Conservation (phyloP, 2,797 vertebrate species). For the Sebastes alutus region DNA sequence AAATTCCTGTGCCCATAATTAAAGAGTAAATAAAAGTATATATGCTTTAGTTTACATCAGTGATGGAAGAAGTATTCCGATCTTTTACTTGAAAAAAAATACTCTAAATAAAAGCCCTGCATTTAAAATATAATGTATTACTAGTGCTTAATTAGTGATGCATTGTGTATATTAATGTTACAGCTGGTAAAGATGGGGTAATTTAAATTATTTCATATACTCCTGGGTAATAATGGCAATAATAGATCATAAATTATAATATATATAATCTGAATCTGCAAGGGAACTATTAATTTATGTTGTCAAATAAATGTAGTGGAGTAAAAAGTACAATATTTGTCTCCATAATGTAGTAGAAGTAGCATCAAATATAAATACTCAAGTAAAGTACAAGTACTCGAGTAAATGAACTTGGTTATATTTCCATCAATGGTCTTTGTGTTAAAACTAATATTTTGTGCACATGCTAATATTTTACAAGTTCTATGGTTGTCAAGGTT, state of each 20-base stretch:
- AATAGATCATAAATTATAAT: too few species aligned
- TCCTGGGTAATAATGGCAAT: too few species aligned
- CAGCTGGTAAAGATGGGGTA: neutral
- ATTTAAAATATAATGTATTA: too few species aligned
- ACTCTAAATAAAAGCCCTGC: too few species aligned
- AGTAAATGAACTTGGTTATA: neutral
- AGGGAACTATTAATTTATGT: neutral
- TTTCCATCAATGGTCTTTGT: too few species aligned
- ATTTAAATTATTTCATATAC: too few species aligned
- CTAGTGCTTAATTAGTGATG: too few species aligned
- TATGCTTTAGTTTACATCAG: neutral
- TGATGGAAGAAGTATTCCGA: neutral
- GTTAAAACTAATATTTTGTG: neutral
- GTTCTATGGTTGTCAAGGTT: too few species aligned
- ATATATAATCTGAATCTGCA: neutral
- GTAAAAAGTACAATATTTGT: neutral
- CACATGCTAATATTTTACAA: neutral
- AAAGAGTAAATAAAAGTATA: too few species aligned
- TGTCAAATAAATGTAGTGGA: neutral
- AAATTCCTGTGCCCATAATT: too few species aligned
- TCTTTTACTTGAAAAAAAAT: too few species aligned
- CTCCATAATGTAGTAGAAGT: neutral
- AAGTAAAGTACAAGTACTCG: neutral
- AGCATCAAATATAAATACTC: neutral
- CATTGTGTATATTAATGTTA: neutral